Evolutionary conservation across 1,140 invertebrate genomes (phyloP).

Genomic region (Aphidius ervi): DNA sequence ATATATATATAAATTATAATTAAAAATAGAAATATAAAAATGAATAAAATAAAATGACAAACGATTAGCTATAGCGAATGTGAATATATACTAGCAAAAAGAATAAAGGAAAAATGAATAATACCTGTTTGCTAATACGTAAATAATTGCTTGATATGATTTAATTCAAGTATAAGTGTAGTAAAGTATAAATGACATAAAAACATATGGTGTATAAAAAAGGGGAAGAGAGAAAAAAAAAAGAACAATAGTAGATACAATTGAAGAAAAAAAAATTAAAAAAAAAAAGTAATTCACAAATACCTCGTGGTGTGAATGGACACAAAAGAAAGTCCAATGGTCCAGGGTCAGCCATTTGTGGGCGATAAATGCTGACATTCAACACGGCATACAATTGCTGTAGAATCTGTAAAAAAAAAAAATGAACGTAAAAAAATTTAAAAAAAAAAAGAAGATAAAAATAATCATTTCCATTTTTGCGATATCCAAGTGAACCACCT

Average conservation of each 20-base stretch:
- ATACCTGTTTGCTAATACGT: too few relatives aligned
- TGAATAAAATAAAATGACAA: slow-evolving; percentile 1
- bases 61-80: neutral
- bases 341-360: slow-evolving; percentile 16
- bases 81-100: too few relatives aligned
- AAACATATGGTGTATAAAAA: neutral
- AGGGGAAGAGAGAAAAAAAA: neutral
- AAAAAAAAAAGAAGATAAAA: neutral
- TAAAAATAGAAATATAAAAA: slow-evolving; percentile 5
- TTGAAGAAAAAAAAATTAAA: neutral
- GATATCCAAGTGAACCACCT: too few relatives aligned
- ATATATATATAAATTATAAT: too few relatives aligned
- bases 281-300: slow-evolving; percentile 1
- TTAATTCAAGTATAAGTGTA: slow-evolving; percentile 27
- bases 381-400: neutral
- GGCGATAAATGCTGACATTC: slow-evolving; percentile 26
- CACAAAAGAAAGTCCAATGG: too few relatives aligned
- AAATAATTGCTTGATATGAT: slow-evolving; percentile 35
- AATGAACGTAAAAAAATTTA: too few relatives aligned
- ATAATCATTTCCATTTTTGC: too few relatives aligned
- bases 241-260: neutral
- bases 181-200: neutral
- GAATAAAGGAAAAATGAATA: too few relatives aligned
- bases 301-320: slow-evolving; percentile 4
- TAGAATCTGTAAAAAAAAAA: too few relatives aligned